phyloP scores from a whole-genome alignment of 2,797 vertebrate species.

The Poeciliopsis paucimaculata region DNA sequence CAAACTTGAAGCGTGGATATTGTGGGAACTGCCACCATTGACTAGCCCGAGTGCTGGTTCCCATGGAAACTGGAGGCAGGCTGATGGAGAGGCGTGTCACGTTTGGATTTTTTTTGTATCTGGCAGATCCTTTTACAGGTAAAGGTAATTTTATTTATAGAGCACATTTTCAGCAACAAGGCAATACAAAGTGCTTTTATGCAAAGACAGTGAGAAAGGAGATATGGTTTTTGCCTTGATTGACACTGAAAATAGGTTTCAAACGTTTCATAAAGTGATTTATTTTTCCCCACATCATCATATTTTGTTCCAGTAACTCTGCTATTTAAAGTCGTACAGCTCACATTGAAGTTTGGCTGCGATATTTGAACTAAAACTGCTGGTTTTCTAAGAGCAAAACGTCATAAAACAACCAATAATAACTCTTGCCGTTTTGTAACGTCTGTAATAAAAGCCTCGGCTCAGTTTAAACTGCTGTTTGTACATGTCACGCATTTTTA shows the following conservation, averaged over 20 bases:
- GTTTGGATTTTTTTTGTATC: background rate
- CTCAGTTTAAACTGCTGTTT: background rate
- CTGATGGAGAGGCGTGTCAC: background rate
- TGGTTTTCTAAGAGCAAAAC: background rate
- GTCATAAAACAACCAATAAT: background rate
- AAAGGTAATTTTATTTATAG: no score
- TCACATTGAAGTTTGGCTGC: background rate
- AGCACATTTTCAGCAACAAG: no score
- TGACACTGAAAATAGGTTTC: background rate
- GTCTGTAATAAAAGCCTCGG: background rate
- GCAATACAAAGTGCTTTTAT: no score
- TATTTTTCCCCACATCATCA: background rate
- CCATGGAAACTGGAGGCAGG: background rate
- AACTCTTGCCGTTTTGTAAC: background rate
- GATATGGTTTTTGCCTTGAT: background rate
- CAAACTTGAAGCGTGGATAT: background rate
- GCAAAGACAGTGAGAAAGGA: background rate
- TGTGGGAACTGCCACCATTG: background rate
- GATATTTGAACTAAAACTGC: background rate
- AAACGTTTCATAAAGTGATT: background rate
- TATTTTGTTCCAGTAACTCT: background rate
- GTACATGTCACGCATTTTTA: background rate
- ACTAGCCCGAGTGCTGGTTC: background rate
- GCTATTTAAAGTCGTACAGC: background rate
- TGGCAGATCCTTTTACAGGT: background rate